Evolutionary conservation across 2,797 vertebrate species (phyloP).

Genomic region (Jordanella pulchra): DNA sequence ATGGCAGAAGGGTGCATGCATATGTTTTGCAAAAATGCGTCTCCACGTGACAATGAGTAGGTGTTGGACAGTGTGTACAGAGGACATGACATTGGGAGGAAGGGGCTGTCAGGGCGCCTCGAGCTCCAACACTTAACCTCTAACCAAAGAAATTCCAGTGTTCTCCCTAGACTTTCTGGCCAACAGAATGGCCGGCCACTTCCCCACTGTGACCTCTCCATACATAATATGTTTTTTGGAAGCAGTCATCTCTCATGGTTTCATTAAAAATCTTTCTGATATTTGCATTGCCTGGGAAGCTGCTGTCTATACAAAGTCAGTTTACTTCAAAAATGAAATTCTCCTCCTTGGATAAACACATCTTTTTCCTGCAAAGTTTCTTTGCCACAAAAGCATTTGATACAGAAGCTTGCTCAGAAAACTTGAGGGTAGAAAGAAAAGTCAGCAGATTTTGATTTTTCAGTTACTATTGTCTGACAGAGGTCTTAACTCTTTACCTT

Average conservation of each 20-base stretch:
- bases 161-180: slow-evolving; percentile 74
- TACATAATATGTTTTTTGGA: slow-evolving; percentile 83
- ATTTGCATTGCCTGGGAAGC: slow-evolving; percentile 72
- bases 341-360: slow-evolving; percentile 71
- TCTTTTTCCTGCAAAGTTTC: slow-evolving; percentile 60
- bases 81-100: slow-evolving; percentile 62
- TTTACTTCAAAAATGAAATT: slow-evolving; percentile 76
- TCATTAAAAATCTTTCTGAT: slow-evolving; percentile 74
- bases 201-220: slow-evolving; percentile 76
- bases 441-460: slow-evolving; percentile 36
- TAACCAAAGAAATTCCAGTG: slow-evolving; percentile 79
- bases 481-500: slow-evolving; percentile 15
- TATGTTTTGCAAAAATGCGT: slow-evolving; percentile 32
- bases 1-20: slow-evolving; percentile 39
- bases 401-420: slow-evolving; percentile 57
- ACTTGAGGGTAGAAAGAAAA: slow-evolving; percentile 59
- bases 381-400: slow-evolving; percentile 65
- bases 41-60: slow-evolving; percentile 20
- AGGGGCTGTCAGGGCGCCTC: slow-evolving; percentile 66
- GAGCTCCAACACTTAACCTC: slow-evolving; percentile 60
- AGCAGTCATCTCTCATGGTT: slow-evolving; percentile 71
- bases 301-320: slow-evolving; percentile 64
- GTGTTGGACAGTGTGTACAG: slow-evolving; percentile 20
- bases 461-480: slow-evolving; percentile 34
- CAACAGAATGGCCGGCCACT: slow-evolving; percentile 66